Conservation (phyloP, 2,113 vertebrate species). For the Tragulus kanchil region DNA sequence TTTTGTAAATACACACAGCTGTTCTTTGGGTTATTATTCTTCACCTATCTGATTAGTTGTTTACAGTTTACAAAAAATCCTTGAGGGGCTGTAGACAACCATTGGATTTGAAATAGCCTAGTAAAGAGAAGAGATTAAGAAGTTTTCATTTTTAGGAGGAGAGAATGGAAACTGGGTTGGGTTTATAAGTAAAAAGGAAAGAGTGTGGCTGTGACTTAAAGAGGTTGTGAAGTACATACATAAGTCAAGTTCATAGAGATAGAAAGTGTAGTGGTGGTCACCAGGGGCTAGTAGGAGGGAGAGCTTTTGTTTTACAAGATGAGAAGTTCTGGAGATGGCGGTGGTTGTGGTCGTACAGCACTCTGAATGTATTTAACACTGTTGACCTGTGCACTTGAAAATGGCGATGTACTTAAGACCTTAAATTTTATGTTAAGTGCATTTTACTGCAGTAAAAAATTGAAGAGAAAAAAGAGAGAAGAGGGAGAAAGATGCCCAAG, state of each 20-base stretch:
- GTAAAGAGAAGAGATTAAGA: neutral
- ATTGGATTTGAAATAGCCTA: neutral
- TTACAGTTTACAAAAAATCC: neutral
- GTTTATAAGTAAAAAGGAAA: neutral
- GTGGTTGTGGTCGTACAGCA: no score
- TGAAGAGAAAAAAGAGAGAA: neutral
- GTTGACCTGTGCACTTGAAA: neutral
- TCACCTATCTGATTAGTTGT: constrained; percentile 9
- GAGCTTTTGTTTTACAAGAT: neutral
- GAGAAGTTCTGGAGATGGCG: neutral
- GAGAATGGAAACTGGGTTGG: neutral
- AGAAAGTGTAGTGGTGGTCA: neutral
- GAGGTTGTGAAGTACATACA: neutral
- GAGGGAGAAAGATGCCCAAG: neutral
- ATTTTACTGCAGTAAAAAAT: neutral
- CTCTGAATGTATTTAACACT: no score
- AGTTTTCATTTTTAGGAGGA: neutral
- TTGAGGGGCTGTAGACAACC: neutral
- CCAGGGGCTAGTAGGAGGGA: neutral
- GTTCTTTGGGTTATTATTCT: neutral
- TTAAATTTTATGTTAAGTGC: neutral
- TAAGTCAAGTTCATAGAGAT: neutral
- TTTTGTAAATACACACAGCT: neutral
- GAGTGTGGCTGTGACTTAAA: neutral
- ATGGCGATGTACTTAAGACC: neutral